Conservation (phyloP, 64 coral and sea anemone genomes). For the Platygyra sinensis region DNA sequence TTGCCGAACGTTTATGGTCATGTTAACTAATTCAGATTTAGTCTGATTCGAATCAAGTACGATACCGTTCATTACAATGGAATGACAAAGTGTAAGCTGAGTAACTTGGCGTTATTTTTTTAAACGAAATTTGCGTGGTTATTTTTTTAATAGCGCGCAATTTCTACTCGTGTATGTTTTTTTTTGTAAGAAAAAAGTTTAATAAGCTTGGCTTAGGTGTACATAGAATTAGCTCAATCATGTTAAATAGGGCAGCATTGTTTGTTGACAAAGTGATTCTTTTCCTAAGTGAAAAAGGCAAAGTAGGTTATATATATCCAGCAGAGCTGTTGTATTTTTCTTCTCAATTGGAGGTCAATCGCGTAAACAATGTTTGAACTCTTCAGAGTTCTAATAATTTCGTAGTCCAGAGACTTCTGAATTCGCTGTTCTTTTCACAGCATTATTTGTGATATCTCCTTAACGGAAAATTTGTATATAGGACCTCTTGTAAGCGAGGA, state of each 20-base stretch:
- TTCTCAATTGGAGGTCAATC: slow-evolving; percentile 37
- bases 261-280: slow-evolving; percentile 50
- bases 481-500: slow-evolving; percentile 22
- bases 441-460: slow-evolving; percentile 24
- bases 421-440: slow-evolving; percentile 5
- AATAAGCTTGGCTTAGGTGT: slow-evolving; percentile 38
- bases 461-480: slow-evolving; percentile 49
- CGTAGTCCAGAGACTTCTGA: neutral
- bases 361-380: slow-evolving; percentile 8
- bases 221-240: slow-evolving; percentile 49
- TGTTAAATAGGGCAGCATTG: slow-evolving; percentile 49
- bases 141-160: neutral
- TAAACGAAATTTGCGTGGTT: neutral
- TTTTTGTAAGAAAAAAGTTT: slow-evolving; percentile 24
- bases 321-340: slow-evolving; percentile 37
- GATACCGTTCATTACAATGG: slow-evolving; percentile 90
- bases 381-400: slow-evolving; percentile 23
- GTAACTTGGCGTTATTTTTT: slow-evolving; percentile 46
- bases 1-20: slow-evolving; percentile 61
- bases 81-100: slow-evolving; percentile 83
- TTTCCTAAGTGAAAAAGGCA: slow-evolving; percentile 38
- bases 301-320: slow-evolving; percentile 25
- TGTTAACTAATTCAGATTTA: slow-evolving; percentile 52
- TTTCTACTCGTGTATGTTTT: neutral
- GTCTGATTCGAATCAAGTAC: slow-evolving; percentile 32